Conservation (phyloP, 2,888 invertebrate genomes). For the Himalopsyche japonica region DNA sequence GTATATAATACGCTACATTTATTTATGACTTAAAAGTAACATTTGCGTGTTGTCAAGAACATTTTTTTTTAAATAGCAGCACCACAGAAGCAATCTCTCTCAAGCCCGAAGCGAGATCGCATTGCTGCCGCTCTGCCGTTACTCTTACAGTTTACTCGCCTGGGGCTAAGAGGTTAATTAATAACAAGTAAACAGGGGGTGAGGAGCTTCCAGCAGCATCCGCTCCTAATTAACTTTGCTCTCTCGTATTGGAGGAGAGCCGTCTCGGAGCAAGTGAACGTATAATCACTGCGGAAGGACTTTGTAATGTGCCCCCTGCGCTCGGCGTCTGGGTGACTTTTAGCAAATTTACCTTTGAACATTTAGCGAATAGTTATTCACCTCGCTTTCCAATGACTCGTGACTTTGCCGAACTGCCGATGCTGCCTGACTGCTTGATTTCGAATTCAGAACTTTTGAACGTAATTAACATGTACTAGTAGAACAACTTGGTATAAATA, state of each 20-base stretch:
- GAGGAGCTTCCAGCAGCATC: slow-evolving; percentile 19
- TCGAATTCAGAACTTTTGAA: too few species aligned
- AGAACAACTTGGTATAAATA: too few species aligned
- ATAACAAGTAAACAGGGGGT: slow-evolving; percentile 32
- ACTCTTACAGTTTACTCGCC: slow-evolving; percentile 30
- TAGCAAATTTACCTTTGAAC: not conserved
- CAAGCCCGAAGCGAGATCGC: not conserved
- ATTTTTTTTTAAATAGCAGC: not conserved
- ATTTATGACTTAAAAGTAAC: not conserved
- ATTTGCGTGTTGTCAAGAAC: not conserved
- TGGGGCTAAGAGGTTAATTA: slow-evolving; percentile 34
- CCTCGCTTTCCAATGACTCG: not conserved
- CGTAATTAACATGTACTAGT: too few species aligned
- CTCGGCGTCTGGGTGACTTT: not conserved
- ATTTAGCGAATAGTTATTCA: not conserved
- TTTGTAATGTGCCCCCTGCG: not conserved
- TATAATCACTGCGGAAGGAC: not conserved
- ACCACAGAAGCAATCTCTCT: not conserved
- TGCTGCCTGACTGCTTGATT: too few species aligned
- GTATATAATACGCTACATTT: not conserved
- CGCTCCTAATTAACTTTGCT: slow-evolving; percentile 36
- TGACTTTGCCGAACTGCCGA: not conserved
- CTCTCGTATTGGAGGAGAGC: not conserved
- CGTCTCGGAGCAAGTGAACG: not conserved
- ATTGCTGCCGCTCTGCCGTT: not conserved